Percentiles rank a stretch among this genome's conserved stretches.
Conservation (phyloP, 1,140 invertebrate species). For the Penaeus vannamei region DNA sequence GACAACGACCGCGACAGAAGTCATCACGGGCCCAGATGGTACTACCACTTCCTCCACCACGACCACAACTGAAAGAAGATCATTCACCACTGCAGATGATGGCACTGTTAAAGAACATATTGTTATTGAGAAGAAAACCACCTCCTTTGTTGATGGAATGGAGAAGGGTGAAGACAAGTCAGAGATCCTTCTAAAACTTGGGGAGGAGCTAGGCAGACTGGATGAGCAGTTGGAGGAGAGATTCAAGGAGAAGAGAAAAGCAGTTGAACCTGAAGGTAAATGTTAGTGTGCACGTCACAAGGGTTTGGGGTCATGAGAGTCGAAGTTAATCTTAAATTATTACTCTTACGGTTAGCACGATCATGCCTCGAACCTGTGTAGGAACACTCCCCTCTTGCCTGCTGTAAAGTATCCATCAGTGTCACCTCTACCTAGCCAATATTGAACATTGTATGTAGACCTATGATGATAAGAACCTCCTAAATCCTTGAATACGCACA, state of each 20-base stretch:
- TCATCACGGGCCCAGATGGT: constrained; percentile 48
- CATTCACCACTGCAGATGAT: constrained; percentile 59
- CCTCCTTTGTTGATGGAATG: constrained; percentile 30
- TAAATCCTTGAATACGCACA: constrained; percentile 31
- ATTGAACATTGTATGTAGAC: constrained; percentile 46
- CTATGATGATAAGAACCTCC: constrained; percentile 37
- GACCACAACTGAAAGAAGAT: constrained; percentile 57
- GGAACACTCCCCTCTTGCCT: constrained; percentile 45
- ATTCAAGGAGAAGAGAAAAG: constrained; percentile 67
- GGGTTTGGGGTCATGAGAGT: constrained; percentile 25
- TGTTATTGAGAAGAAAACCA: constrained; percentile 57
- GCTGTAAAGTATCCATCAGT: constrained; percentile 49
- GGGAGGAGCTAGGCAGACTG: constrained; percentile 66
- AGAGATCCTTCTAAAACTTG: constrained; percentile 64
- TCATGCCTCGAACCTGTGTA: constrained; percentile 2
- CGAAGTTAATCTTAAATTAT: constrained; percentile 22
- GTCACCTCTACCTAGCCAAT: constrained; percentile 5
- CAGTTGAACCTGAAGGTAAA: constrained; percentile 60
- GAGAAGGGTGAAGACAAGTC: constrained; percentile 55
- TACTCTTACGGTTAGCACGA: too few relatives aligned
- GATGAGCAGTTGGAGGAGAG: constrained; percentile 67
- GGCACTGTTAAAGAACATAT: constrained; percentile 64
- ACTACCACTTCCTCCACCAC: constrained; percentile 36
- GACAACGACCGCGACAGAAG: constrained; percentile 59
- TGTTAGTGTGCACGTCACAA: constrained; percentile 38